Base-by-base conservation (phyloP, 2,113 vertebrate genomes). In the Halichoeres trimaculatus region DNA sequence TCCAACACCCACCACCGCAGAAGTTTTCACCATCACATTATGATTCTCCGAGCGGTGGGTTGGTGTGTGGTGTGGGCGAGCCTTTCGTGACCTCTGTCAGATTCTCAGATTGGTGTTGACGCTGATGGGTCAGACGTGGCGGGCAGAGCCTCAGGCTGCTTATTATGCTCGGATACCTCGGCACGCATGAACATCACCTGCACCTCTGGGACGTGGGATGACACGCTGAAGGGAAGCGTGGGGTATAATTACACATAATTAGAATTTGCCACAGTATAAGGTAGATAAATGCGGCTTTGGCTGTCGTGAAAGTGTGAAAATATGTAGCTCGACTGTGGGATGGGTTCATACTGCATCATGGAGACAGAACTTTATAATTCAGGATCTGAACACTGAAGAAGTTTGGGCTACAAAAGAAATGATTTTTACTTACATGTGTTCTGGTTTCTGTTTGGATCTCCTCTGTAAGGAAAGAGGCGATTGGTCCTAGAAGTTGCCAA, bases 171-270 rank as follows among this genome's bases (percentile, higher is more conserved):
- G 11, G 54, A 7, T 57, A 52, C 66, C 52, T 69, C 26, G 20
- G 48, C 41, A 24, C 11, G 24, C 22, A 4, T 20, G 55, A 67
- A 58, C 6, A 58, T 81, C 74, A 83, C 70, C 75, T 75, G 74
- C 47, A 51, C 58, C 38, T 53, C 41, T 59, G 60, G 54, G 82
- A 79, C 11, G 20, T n/a, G 53, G 61, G 24, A 47, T 30, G 76
- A 78, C 72, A 61, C 45, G 47, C 11, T 12, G 35, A 60, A 51
- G 71, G n/a, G 43, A 48, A 4, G 24, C 2, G 48, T 11, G 23
- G 41, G 12, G 71, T 52, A 5, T 72, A 81, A 81, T 78, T 77
- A 81, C 53, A 22, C 66, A 53, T 71, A 66, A 80, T 78, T 70
- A 74, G 69, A n/a, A 51, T 74, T 26, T 66, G 58, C n/a, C 17